Conservation (phyloP, 2,113 vertebrate species). For the Geococcyx californianus region DNA sequence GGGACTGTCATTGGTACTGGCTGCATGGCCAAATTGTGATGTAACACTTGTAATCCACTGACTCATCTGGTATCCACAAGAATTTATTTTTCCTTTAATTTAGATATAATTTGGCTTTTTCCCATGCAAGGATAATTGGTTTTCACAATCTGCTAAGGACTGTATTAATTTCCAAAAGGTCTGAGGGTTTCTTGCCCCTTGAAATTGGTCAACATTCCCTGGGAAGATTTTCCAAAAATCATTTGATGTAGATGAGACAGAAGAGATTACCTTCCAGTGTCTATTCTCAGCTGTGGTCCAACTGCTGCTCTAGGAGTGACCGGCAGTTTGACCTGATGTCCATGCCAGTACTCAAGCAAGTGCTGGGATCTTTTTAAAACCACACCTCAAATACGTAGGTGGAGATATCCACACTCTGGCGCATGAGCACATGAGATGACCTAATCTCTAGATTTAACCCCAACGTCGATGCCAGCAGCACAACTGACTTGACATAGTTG, state of each 20-base stretch:
- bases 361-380: not conserved
- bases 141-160: not conserved
- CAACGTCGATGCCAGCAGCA: not conserved
- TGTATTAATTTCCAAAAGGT: not conserved
- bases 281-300: not conserved
- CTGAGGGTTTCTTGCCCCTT: not conserved
- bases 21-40: not conserved
- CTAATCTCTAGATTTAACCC: not conserved
- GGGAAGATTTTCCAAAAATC: not conserved
- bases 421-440: not conserved
- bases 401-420: not conserved
- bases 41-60: not conserved
- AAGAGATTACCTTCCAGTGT: not conserved
- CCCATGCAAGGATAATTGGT: not conserved
- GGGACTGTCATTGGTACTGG: not conserved
- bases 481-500: not conserved
- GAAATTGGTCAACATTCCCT: accelerated
- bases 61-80: not conserved
- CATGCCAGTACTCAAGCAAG: not conserved
- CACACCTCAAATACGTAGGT: not conserved
- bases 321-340: not conserved
- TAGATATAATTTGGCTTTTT: not conserved
- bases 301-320: not conserved
- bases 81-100: not conserved
- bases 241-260: not conserved